These are phyloP conservation scores for Sebastes elongatus DNA, from an alignment of 2,797 vertebrate species.

Conservation along the genomic window DNA sequence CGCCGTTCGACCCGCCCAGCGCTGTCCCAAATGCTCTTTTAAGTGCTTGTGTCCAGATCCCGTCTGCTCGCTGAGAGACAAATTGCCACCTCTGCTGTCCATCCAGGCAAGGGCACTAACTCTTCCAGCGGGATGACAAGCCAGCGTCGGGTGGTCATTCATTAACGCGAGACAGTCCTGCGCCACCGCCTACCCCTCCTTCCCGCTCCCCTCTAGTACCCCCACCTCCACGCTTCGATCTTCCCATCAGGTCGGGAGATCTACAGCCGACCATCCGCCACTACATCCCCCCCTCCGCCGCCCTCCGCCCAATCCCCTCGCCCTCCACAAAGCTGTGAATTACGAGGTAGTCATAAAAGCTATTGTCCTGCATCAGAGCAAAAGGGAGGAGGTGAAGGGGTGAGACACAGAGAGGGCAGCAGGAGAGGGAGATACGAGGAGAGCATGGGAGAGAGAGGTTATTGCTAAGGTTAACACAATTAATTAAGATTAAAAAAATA, in stretches of 20 bases:
- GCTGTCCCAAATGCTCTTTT: slow-evolving; percentile 45
- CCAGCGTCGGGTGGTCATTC: slow-evolving; percentile 34
- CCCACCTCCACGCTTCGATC: slow-evolving; percentile 44
- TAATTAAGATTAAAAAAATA: background rate
- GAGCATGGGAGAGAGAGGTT: background rate
- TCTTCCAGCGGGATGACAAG: slow-evolving; percentile 41
- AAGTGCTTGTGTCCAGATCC: slow-evolving; percentile 34
- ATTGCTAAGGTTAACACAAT: background rate
- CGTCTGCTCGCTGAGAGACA: slow-evolving; percentile 7
- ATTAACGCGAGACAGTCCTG: slow-evolving; percentile 24
- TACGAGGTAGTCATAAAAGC: slow-evolving; percentile 60
- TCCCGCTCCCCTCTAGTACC: background rate
- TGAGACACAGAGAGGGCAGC: background rate
- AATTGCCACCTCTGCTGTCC: slow-evolving; percentile 42
- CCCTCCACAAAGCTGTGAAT: slow-evolving; percentile 35
- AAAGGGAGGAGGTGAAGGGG: background rate
- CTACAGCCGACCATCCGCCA: slow-evolving; percentile 7
- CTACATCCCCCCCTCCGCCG: background rate
- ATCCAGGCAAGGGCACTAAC: slow-evolving; percentile 36
- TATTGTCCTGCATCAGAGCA: slow-evolving; percentile 37
- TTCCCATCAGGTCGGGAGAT: slow-evolving; percentile 51
- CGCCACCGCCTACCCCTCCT: background rate
- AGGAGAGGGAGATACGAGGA: background rate
- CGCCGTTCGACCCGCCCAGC: background rate
- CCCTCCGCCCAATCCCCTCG: background rate